phyloP scores from a whole-genome alignment of 2,888 invertebrate genomes.

The Sphinx pinastri region DNA sequence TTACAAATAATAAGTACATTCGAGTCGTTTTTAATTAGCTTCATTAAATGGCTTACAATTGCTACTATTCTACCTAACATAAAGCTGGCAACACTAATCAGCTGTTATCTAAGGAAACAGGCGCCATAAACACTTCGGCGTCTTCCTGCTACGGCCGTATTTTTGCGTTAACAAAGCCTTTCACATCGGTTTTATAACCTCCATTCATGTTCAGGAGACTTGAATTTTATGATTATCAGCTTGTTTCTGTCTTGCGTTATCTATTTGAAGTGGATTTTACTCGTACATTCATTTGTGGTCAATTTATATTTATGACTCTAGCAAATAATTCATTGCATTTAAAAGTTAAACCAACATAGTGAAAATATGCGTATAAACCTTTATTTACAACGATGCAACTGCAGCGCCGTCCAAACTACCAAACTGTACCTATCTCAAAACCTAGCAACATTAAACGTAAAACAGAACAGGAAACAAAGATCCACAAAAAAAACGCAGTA shows the following conservation, averaged over 20 bases:
- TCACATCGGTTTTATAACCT: conserved; percentile 40
- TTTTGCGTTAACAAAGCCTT: conserved; percentile 46
- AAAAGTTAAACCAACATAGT: not conserved
- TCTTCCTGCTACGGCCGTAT: conserved; percentile 59
- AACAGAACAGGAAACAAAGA: conserved; percentile 24
- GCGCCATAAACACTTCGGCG: conserved; percentile 70
- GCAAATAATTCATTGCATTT: not conserved
- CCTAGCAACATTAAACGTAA: conserved; percentile 13
- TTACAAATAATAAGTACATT: no score
- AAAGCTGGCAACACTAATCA: conserved; percentile 16
- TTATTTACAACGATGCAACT: not conserved
- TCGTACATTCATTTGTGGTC: not conserved
- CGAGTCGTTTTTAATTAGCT: not conserved
- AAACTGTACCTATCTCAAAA: conserved; percentile 1
- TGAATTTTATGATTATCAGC: conserved; percentile 9
- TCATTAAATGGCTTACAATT: not conserved
- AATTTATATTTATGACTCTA: not conserved
- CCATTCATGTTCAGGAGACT: not conserved
- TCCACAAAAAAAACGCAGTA: conserved; percentile 7
- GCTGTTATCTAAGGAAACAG: conserved; percentile 44
- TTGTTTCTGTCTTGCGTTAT: conserved; percentile 14
- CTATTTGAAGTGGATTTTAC: not conserved
- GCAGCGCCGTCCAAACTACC: not conserved
- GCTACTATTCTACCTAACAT: conserved; percentile 16
- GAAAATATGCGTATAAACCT: not conserved